Conservation (phyloP, 2,113 vertebrate species). For the Pseudopipra pipra region DNA sequence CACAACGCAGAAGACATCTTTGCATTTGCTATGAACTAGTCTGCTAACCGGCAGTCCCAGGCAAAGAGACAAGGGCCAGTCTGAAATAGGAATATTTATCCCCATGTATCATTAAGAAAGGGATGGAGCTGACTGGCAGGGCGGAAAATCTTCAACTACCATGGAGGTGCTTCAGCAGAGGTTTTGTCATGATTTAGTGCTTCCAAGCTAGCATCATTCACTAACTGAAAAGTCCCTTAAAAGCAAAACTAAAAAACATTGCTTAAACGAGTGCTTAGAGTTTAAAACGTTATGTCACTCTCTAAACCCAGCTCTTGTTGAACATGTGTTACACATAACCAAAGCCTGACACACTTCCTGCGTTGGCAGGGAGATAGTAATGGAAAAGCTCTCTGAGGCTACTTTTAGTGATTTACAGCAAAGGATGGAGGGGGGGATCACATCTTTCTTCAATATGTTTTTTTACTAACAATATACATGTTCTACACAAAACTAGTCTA, state of each 20-base stretch:
- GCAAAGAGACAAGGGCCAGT: background rate
- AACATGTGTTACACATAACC: slow-evolving; percentile 65
- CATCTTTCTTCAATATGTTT: slow-evolving; percentile 65
- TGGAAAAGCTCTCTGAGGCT: slow-evolving; percentile 44
- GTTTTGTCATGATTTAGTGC: background rate
- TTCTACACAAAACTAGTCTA: background rate
- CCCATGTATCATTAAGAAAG: background rate
- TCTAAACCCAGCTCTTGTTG: slow-evolving; percentile 16
- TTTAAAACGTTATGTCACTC: background rate
- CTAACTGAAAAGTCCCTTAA: background rate
- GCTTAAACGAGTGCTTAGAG: background rate
- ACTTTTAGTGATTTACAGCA: slow-evolving; percentile 56
- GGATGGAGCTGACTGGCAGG: background rate
- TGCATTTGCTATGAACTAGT: background rate
- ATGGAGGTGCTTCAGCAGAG: background rate
- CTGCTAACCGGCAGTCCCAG: background rate
- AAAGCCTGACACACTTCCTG: slow-evolving; percentile 57
- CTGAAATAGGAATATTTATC: background rate
- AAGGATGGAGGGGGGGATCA: background rate
- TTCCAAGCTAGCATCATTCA: background rate
- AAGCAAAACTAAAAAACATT: background rate
- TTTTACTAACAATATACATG: background rate
- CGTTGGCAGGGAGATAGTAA: slow-evolving; percentile 41
- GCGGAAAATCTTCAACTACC: background rate
- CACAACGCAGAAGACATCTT: background rate